phyloP scores from a whole-genome alignment of 35 echinoderm and acorn worm species.

The Lytechinus pictus region DNA sequence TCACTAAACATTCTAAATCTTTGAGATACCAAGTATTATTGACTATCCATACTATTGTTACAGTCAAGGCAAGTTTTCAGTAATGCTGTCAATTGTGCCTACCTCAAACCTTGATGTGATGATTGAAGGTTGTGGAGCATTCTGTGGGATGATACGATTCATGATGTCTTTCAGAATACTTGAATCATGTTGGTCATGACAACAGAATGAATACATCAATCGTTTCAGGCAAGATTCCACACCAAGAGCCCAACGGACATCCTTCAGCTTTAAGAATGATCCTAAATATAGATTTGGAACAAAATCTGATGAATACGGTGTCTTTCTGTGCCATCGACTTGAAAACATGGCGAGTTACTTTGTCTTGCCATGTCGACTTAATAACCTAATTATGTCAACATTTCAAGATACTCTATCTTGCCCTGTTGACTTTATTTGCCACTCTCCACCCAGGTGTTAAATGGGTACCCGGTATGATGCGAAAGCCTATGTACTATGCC shows the following conservation, averaged over 20 bases:
- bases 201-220: constrained; percentile 82
- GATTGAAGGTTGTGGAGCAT: constrained; percentile 59
- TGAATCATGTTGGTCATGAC: constrained; percentile 85
- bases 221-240: constrained; percentile 72
- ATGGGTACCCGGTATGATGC: too few species aligned
- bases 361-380: too few species aligned
- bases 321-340: neutral
- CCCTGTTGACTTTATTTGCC: too few species aligned
- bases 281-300: constrained; percentile 37
- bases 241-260: constrained; percentile 83
- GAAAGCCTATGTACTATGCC: too few species aligned
- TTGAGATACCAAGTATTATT: too few species aligned
- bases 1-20: too few species aligned
- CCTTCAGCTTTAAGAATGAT: constrained; percentile 60
- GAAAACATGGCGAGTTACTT: neutral
- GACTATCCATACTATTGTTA: too few species aligned
- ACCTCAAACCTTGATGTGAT: constrained; percentile 89
- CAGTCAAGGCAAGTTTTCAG: too few species aligned
- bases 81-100: neutral
- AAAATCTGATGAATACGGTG: neutral
- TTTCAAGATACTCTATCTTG: neutral
- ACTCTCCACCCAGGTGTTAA: too few species aligned
- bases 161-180: constrained; percentile 76
- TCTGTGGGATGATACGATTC: constrained; percentile 48
- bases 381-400: neutral